Percentiles rank a stretch among this genome's conserved stretches.
Conservation (phyloP, 2,888 invertebrate genomes). For the Zaprionus lineosus region DNA sequence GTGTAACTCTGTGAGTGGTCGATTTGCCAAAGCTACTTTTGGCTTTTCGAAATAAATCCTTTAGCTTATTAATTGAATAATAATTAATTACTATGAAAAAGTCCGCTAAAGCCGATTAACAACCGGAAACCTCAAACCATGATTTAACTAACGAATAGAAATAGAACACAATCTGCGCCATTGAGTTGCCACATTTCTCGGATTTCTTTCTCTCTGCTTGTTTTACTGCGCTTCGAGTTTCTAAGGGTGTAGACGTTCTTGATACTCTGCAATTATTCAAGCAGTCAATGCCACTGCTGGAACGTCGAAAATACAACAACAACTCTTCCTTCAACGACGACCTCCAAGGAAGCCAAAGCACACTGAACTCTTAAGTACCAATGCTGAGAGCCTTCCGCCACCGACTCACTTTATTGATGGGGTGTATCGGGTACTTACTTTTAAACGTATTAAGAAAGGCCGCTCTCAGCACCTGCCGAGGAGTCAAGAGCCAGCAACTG, state of each 20-base stretch:
- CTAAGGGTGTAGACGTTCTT: constrained; percentile 29
- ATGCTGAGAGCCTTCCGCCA: constrained; percentile 4
- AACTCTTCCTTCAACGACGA: constrained; percentile 8
- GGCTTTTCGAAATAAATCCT: no score
- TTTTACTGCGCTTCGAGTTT: constrained; percentile 6
- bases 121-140: constrained; percentile 13
- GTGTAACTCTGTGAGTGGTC: no score
- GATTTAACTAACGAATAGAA: no score
- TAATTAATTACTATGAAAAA: no score
- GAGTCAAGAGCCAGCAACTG: constrained; percentile 20
- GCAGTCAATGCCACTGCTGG: constrained; percentile 63
- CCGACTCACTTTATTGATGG: constrained; percentile 28
- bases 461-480: no score
- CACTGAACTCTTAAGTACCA: constrained; percentile 58
- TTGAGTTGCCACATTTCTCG: constrained; percentile 10
- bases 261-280: constrained; percentile 66
- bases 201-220: not conserved
- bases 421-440: constrained; percentile 56
- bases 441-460: constrained; percentile 71
- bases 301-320: constrained; percentile 6
- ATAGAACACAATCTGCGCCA: constrained; percentile 17
- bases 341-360: constrained; percentile 5
- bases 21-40: no score
- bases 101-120: constrained; percentile 26
- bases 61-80: no score